Conservation (phyloP, 92 coral and sea anemone species). For the Umimayanthus kanabou region DNA sequence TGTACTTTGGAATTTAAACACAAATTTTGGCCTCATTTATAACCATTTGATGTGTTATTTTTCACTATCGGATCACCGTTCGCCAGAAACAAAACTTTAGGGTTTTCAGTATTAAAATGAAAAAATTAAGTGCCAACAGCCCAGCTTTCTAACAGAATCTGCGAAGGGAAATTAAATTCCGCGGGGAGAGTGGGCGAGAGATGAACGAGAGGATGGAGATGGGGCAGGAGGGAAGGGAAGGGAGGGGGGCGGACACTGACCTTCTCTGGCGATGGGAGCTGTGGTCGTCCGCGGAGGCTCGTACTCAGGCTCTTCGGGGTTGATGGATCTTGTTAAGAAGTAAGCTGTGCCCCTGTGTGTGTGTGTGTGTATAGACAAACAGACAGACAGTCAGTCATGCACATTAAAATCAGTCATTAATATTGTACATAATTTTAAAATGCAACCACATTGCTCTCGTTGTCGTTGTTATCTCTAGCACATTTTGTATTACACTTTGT, state of each 20-base stretch:
- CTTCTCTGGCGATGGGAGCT: slow-evolving; percentile 33
- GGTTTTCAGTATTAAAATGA: too few relatives aligned
- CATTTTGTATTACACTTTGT: too few relatives aligned
- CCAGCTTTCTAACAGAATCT: neutral
- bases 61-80: too few relatives aligned
- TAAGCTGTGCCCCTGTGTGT: slow-evolving; percentile 37
- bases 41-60: too few relatives aligned
- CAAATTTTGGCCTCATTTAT: too few relatives aligned
- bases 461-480: too few relatives aligned
- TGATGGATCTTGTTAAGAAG: slow-evolving; percentile 39
- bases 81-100: too few relatives aligned
- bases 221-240: neutral
- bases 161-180: neutral
- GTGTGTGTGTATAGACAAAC: neutral
- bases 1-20: too few relatives aligned
- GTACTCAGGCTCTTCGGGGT: slow-evolving; percentile 47
- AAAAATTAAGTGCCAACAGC: neutral
- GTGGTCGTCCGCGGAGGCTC: slow-evolving; percentile 23
- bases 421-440: too few relatives aligned
- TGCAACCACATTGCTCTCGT: too few relatives aligned
- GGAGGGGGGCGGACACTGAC: neutral
- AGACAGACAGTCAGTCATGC: neutral
- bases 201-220: too few relatives aligned
- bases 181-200: neutral
- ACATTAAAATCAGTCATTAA: too few relatives aligned